Percentiles rank a stretch among this genome's conserved stretches.
These are phyloP conservation scores for Monopterus albus DNA, from an alignment of 2,113 vertebrate species.

Conservation along the genomic window DNA sequence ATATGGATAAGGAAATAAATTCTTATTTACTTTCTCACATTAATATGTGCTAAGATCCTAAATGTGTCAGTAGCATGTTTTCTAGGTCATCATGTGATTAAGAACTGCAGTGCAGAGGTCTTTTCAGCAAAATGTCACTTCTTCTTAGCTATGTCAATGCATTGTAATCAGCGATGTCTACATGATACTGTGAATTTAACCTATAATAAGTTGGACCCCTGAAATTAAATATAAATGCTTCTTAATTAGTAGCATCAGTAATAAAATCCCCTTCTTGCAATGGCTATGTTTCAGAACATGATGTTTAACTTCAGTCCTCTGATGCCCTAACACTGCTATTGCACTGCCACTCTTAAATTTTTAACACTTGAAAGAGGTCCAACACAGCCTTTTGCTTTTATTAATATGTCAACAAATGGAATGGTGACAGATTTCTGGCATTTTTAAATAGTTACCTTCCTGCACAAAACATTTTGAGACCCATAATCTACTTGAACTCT, in stretches of 20 bases:
- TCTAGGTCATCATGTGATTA: conserved; percentile 13
- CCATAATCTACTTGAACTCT: conserved; percentile 79
- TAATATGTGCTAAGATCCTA: conserved; percentile 2
- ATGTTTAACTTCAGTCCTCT: conserved; percentile 65
- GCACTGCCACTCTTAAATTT: conserved; percentile 65
- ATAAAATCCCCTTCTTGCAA: conserved; percentile 18
- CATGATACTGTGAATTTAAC: too few species aligned
- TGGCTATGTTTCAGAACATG: conserved; percentile 71
- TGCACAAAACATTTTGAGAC: conserved; percentile 60
- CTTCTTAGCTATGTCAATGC: neutral
- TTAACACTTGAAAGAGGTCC: conserved; percentile 71
- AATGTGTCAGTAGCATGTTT: conserved; percentile 2
- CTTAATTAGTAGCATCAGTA: neutral
- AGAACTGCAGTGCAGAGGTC: neutral
- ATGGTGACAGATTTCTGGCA: conserved; percentile 62
- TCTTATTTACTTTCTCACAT: conserved; percentile 14
- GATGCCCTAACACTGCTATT: conserved; percentile 54
- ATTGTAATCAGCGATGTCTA: neutral
- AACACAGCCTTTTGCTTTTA: conserved; percentile 75
- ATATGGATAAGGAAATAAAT: conserved; percentile 25
- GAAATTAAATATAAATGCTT: neutral
- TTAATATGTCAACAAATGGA: conserved; percentile 69
- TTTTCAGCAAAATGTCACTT: neutral
- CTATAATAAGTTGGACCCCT: too few species aligned
- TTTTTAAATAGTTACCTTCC: conserved; percentile 71